Conservation (phyloP, 2,797 vertebrate species). For the Amazonetta brasiliensis region DNA sequence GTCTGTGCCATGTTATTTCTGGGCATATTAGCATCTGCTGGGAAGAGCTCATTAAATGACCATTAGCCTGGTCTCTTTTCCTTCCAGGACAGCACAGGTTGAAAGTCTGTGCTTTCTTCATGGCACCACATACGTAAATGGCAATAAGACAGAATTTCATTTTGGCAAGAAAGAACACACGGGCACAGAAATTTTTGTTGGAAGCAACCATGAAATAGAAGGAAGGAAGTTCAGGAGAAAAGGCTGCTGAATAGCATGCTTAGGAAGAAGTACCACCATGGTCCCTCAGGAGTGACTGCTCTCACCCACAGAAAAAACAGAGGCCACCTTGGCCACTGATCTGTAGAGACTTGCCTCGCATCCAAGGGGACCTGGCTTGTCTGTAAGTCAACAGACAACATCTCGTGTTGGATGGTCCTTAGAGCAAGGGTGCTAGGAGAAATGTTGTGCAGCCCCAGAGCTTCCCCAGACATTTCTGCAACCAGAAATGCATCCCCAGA, state of each 20-base stretch:
- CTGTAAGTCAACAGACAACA: not conserved
- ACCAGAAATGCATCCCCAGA: not conserved
- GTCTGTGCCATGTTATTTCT: slow-evolving; percentile 40
- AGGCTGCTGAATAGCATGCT: not conserved
- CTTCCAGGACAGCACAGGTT: not conserved
- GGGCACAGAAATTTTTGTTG: not conserved
- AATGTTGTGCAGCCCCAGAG: not conserved
- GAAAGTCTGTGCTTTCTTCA: not conserved
- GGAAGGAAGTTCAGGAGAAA: not conserved
- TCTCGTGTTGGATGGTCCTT: fast-evolving
- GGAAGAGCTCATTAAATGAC: slow-evolving; percentile 53
- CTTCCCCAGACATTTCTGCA: not conserved
- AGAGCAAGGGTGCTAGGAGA: not conserved
- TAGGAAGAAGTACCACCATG: not conserved
- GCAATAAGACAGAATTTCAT: not conserved
- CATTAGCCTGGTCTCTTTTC: not conserved
- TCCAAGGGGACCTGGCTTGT: not conserved
- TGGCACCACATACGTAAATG: not conserved
- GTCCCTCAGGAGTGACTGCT: not conserved
- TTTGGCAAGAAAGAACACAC: not conserved
- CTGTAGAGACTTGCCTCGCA: not conserved
- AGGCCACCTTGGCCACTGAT: not conserved
- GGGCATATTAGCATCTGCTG: slow-evolving; percentile 10
- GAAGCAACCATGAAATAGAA: not conserved
- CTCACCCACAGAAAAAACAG: not conserved